A percentile compares a stretch with the other conserved stretches of the same genome.
These are phyloP conservation scores for Mechanitis mazaeus DNA, from an alignment of 2,888 invertebrate species.

Conservation along the genomic window DNA sequence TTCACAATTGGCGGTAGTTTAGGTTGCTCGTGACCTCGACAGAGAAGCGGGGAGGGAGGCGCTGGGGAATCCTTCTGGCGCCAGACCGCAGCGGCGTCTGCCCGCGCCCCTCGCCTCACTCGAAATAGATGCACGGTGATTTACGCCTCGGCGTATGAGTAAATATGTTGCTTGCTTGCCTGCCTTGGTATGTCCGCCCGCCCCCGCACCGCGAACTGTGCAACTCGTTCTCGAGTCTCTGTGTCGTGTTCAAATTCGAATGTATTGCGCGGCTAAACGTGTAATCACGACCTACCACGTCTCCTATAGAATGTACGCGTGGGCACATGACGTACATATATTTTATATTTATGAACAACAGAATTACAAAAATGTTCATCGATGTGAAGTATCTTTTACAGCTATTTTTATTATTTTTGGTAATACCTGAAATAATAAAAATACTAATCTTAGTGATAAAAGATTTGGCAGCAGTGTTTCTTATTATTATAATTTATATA, in stretches of 20 bases:
- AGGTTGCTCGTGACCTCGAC: slow-evolving; percentile 46
- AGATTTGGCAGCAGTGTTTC: no score
- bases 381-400: slow-evolving; percentile 25
- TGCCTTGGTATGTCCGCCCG: slow-evolving; percentile 73
- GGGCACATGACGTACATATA: slow-evolving; percentile 34
- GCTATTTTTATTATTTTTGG: not conserved
- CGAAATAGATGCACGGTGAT: slow-evolving; percentile 75
- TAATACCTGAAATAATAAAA: not conserved
- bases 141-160: slow-evolving; percentile 75
- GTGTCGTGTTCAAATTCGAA: slow-evolving; percentile 25
- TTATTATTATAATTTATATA: no score
- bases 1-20: slow-evolving; percentile 23
- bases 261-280: slow-evolving; percentile 21
- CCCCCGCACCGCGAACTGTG: slow-evolving; percentile 36
- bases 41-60: slow-evolving; percentile 51
- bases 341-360: slow-evolving; percentile 32
- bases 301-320: slow-evolving; percentile 32
- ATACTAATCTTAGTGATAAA: no score
- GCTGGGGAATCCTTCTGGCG: slow-evolving; percentile 78
- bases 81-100: slow-evolving; percentile 75
- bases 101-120: slow-evolving; percentile 62
- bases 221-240: slow-evolving; percentile 26
- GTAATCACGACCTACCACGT: slow-evolving; percentile 33
- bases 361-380: slow-evolving; percentile 29
- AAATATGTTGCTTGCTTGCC: slow-evolving; percentile 71